A percentile compares a stretch with the other conserved stretches of the same genome.
Evolutionary conservation across 2,797 vertebrate genomes (phyloP).

Genomic region (Tiaroga cobitis): DNA sequence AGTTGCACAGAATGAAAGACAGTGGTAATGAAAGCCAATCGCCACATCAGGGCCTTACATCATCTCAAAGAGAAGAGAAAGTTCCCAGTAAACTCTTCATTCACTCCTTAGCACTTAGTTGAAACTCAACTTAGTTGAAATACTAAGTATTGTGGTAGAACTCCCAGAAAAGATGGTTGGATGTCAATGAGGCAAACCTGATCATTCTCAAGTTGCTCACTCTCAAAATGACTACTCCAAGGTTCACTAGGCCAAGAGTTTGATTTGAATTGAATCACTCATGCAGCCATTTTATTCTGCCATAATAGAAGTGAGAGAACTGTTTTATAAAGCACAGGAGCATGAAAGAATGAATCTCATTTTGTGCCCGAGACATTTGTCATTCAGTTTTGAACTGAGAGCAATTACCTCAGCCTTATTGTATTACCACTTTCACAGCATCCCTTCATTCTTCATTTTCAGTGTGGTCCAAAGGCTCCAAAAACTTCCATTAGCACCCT

Average conservation of each 20-base stretch:
- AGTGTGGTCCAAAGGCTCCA: conserved; percentile 61
- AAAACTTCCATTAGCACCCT: conserved; percentile 68
- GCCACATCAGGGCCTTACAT: conserved; percentile 29
- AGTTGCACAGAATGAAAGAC: conserved; percentile 35
- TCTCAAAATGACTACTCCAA: conserved; percentile 36
- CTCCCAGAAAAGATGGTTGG: neutral
- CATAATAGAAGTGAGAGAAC: conserved; percentile 49
- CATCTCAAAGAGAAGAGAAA: conserved; percentile 9
- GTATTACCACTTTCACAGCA: conserved; percentile 59
- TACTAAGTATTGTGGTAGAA: neutral
- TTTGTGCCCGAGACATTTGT: conserved; percentile 54
- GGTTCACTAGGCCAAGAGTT: conserved; percentile 39
- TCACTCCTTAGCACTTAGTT: neutral
- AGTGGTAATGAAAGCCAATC: conserved; percentile 45
- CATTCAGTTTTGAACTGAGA: conserved; percentile 60
- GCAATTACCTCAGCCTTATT: conserved; percentile 61
- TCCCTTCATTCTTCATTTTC: conserved; percentile 54
- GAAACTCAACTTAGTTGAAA: conserved; percentile 2
- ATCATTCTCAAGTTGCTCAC: conserved; percentile 33
- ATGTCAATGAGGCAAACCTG: conserved; percentile 26
- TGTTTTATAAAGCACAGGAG: conserved; percentile 55
- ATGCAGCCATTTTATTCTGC: conserved; percentile 43
- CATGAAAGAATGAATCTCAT: conserved; percentile 60
- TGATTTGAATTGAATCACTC: conserved; percentile 47
- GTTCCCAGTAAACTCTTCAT: conserved; percentile 13